Percentiles rank a stretch among this genome's conserved stretches.
phyloP scores from a whole-genome alignment of 2,888 invertebrate species.

The Thymelicus acteon region DNA sequence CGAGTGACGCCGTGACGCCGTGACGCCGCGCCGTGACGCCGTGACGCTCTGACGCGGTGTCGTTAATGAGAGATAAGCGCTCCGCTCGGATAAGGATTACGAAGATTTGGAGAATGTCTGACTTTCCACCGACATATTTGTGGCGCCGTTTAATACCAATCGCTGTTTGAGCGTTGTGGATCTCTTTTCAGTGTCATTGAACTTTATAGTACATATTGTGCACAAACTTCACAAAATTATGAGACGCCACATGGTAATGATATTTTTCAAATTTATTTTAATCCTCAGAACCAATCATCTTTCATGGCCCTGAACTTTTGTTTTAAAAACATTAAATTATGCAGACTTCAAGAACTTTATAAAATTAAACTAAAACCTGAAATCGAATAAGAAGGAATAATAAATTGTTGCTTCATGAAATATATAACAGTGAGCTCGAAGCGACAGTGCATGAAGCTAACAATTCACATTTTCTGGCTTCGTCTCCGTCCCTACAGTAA shows the following conservation, averaged over 20 bases:
- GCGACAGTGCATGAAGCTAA: slow-evolving; percentile 14
- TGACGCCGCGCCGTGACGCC: slow-evolving; percentile 26
- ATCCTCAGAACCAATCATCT: no score
- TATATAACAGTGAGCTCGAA: not conserved
- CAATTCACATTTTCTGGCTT: slow-evolving; percentile 15
- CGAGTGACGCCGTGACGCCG: slow-evolving; percentile 43
- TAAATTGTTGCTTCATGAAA: not conserved
- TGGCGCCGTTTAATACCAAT: not conserved
- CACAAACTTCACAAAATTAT: no score
- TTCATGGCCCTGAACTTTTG: no score
- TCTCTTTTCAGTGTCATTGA: no score
- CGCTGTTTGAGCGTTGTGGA: not conserved
- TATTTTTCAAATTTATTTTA: no score
- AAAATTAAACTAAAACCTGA: not conserved
- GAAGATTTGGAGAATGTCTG: slow-evolving; percentile 9
- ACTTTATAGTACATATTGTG: no score
- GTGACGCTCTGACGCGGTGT: slow-evolving; percentile 46
- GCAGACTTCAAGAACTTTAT: no score
- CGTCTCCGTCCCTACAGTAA: not conserved
- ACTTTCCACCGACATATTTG: not conserved
- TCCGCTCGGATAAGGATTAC: slow-evolving; percentile 30
- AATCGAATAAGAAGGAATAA: not conserved
- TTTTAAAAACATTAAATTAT: no score
- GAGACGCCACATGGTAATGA: no score
- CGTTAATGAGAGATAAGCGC: slow-evolving; percentile 53